Evolutionary conservation across 2,113 vertebrate genomes (phyloP).

Genomic region (Pyrgilauda ruficollis): DNA sequence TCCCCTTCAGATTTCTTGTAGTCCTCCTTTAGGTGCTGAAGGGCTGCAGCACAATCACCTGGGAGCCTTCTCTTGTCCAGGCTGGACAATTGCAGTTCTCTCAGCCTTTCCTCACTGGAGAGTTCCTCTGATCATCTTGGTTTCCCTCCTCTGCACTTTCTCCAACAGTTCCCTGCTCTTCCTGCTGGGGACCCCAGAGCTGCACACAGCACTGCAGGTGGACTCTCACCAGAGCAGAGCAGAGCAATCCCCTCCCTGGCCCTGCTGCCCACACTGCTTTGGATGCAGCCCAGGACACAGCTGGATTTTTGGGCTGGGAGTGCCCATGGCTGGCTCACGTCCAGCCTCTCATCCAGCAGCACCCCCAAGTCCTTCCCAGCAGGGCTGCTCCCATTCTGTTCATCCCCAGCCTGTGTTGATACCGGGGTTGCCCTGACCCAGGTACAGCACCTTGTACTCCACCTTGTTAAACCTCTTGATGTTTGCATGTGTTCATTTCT

Average conservation of each 20-base stretch:
- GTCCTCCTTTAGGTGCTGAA: background rate
- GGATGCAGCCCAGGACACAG: background rate
- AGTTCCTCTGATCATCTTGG: background rate
- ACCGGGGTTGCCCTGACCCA: fast-evolving
- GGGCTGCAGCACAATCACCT: background rate
- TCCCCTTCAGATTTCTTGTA: background rate
- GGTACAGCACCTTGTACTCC: background rate
- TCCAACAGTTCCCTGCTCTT: background rate
- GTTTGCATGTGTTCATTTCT: background rate
- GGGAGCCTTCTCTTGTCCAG: background rate
- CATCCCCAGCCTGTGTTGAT: background rate
- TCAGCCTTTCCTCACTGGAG: background rate
- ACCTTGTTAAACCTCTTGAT: background rate
- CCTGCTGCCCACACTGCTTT: background rate
- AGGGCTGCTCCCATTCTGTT: background rate
- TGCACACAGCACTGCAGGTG: background rate
- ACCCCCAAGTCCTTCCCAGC: background rate
- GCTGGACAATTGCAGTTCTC: background rate
- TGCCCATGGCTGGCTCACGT: background rate
- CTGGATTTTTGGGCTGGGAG: background rate
- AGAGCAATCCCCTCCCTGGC: background rate
- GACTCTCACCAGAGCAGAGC: background rate
- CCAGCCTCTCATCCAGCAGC: background rate
- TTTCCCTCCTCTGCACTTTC: background rate
- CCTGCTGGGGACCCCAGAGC: background rate